Conservation (phyloP, 64 coral and sea anemone genomes). For the Pachyseris speciosa region DNA sequence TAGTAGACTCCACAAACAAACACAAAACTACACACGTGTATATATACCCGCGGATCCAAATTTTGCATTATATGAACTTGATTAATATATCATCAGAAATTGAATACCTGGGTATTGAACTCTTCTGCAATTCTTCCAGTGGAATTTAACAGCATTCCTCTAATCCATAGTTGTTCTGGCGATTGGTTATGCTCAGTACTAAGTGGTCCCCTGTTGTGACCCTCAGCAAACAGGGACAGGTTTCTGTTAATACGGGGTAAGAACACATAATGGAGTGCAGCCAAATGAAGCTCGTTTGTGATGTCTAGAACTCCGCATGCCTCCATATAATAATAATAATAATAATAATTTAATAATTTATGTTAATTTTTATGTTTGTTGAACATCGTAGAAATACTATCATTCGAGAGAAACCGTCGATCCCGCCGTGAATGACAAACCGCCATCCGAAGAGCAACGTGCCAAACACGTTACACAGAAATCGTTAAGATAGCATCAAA, state of each 20-base stretch:
- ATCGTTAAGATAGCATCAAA: not conserved
- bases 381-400: conserved; percentile 22
- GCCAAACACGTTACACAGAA: not conserved
- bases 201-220: conserved; percentile 20
- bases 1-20: not conserved
- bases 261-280: conserved; percentile 23
- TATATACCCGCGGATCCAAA: not conserved
- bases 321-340: conserved; percentile 4
- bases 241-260: conserved; percentile 11
- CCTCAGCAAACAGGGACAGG: not conserved
- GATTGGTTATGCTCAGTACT: not conserved
- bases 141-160: not conserved
- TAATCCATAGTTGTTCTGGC: conserved; percentile 15
- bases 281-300: conserved; percentile 20
- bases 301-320: not conserved
- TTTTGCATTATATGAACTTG: not conserved
- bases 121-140: not conserved
- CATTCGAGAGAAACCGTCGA: not conserved
- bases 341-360: not conserved
- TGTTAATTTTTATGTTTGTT: conserved; percentile 11
- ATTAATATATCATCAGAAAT: not conserved
- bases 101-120: conserved; percentile 4
- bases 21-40: not conserved
- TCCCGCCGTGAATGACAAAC: too few relatives aligned
- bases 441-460: not conserved